phyloP scores from a whole-genome alignment of 2,113 vertebrate genomes.

The Accipiter virgatus region DNA sequence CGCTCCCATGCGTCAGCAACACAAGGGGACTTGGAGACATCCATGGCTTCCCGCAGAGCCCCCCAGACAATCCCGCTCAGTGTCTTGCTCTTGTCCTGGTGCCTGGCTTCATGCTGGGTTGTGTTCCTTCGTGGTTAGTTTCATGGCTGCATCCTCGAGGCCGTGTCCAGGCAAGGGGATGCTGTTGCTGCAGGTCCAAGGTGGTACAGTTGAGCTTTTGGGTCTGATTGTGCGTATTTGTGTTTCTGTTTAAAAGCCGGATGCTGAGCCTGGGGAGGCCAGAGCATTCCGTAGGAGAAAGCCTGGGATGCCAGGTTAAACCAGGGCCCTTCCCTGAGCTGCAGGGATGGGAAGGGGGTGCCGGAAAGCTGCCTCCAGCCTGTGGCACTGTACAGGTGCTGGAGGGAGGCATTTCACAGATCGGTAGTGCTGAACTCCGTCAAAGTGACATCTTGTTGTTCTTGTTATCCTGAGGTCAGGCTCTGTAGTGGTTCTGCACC shows the following conservation, averaged over 20 bases:
- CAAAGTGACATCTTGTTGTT: neutral
- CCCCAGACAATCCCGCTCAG: rapidly evolving
- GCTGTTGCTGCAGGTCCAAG: neutral
- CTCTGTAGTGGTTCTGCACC: neutral
- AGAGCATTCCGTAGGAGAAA: neutral
- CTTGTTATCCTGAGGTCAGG: neutral
- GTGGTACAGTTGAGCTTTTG: neutral
- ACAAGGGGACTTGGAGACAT: neutral
- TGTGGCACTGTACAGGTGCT: rapidly evolving
- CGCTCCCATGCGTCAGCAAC: rapidly evolving
- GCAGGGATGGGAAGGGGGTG: neutral
- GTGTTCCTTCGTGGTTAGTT: neutral
- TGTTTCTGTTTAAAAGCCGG: neutral
- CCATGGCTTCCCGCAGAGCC: neutral
- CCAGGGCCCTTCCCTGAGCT: neutral
- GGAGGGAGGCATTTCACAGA: neutral
- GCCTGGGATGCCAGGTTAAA: neutral
- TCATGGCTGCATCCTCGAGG: neutral
- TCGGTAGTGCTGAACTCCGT: neutral
- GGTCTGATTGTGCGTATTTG: neutral
- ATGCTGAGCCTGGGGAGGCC: neutral
- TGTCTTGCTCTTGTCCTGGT: neutral
- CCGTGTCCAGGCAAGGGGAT: rapidly evolving
- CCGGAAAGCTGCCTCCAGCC: neutral
- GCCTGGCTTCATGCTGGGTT: neutral